These are phyloP conservation scores for Cheiracanthium punctorium DNA, from an alignment of 2,888 invertebrate species.

Conservation along the genomic window DNA sequence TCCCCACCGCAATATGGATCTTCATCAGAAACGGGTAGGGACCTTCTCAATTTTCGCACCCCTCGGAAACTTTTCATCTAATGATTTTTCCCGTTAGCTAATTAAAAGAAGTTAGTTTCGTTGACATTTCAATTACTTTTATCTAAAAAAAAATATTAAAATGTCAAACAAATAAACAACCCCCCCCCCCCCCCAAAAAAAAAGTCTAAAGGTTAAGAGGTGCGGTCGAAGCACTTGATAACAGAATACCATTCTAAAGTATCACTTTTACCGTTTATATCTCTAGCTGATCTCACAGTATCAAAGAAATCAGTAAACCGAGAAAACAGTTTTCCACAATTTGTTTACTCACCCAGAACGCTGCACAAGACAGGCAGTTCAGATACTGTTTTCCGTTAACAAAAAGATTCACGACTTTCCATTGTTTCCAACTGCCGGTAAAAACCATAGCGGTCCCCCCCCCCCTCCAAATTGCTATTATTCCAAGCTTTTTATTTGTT, in stretches of 20 bases:
- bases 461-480: not conserved
- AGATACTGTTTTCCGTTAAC: not conserved
- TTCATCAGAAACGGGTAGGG: too few species aligned
- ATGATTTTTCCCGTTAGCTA: too few species aligned
- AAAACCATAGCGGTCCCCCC: not conserved
- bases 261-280: constrained; percentile 24
- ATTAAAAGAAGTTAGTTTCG: too few species aligned
- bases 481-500: not conserved
- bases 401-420: not conserved
- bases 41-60: too few species aligned
- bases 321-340: constrained; percentile 37
- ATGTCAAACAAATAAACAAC: too few species aligned
- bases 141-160: too few species aligned
- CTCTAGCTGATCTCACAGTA: constrained; percentile 2
- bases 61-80: too few species aligned
- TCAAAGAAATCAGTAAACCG: constrained; percentile 50
- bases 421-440: not conserved
- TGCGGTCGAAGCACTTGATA: not conserved
- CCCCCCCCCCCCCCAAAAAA: too few species aligned
- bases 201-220: too few species aligned
- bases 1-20: too few species aligned
- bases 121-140: too few species aligned
- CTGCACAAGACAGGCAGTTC: not conserved
- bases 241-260: constrained; percentile 20
- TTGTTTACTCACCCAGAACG: constrained; percentile 43